Percentiles rank a stretch among this genome's conserved stretches.
Conservation (phyloP, 1,140 invertebrate genomes). For the Lethrus apterus region DNA sequence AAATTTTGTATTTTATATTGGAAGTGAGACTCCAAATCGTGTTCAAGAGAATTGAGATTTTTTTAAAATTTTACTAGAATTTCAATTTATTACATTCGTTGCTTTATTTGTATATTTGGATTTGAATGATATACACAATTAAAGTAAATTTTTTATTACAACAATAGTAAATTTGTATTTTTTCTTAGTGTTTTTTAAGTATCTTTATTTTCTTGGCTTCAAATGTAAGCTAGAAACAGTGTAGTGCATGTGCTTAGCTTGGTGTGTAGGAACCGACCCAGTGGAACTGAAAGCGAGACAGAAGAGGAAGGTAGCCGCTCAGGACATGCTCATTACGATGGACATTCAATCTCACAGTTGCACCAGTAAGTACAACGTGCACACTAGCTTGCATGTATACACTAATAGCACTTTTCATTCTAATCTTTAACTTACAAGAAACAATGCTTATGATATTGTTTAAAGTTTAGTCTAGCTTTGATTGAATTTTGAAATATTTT, state of each 20-base stretch:
- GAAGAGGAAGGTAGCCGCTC: conserved; percentile 44
- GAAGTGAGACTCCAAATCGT: no score
- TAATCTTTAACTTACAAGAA: no score
- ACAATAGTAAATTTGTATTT: neutral
- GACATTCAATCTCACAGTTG: conserved; percentile 35
- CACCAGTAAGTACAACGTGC: conserved; percentile 48
- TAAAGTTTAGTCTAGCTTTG: no score
- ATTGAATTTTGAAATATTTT: conserved; percentile 1
- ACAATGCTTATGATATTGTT: no score
- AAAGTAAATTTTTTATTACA: no score
- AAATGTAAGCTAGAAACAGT: conserved; percentile 25
- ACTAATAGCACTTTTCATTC: neutral
- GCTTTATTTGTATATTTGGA: no score
- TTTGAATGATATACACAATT: no score
- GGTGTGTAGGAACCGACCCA: conserved; percentile 42
- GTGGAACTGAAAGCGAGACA: conserved; percentile 46
- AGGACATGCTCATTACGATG: conserved; percentile 32
- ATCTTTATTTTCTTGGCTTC: conserved; percentile 5
- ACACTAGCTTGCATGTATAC: conserved; percentile 4
- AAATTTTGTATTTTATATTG: no score
- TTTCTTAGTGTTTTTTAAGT: conserved; percentile 1
- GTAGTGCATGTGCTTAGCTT: conserved; percentile 43
- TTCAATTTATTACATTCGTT: neutral
- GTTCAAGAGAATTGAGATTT: no score
- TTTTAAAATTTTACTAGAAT: neutral